These are phyloP conservation scores for Drosophila tsacasi DNA, from an alignment of 1,140 invertebrate species.

Conservation along the genomic window DNA sequence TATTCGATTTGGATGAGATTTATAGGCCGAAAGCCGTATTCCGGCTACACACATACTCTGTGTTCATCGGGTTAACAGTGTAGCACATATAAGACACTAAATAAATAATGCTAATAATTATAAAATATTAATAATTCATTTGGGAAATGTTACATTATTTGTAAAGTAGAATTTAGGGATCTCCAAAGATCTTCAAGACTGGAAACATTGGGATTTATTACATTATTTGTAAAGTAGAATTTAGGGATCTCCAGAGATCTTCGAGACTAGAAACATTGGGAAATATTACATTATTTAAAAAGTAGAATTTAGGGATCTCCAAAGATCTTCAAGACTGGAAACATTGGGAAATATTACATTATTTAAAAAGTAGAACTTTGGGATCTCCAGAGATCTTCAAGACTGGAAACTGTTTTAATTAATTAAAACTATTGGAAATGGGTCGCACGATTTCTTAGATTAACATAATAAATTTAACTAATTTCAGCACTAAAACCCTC, in stretches of 20 bases:
- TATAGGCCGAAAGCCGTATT: neutral
- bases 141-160: neutral
- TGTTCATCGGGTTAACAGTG: neutral
- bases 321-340: neutral
- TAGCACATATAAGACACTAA: neutral
- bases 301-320: neutral
- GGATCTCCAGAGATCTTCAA: neutral
- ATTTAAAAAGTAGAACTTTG: neutral
- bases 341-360: neutral
- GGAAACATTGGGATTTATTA: neutral
- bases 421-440: neutral
- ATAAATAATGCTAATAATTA: neutral
- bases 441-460: neutral
- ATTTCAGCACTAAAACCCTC: neutral
- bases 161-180: neutral
- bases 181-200: neutral
- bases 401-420: neutral
- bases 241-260: neutral
- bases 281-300: neutral
- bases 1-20: slow-evolving; percentile 15
- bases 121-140: neutral
- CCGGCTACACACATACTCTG: neutral
- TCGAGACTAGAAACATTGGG: no score
- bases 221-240: neutral
- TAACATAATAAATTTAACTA: neutral